phyloP scores from a whole-genome alignment of 1,140 invertebrate species.

The Teleopsis dalmanni region DNA sequence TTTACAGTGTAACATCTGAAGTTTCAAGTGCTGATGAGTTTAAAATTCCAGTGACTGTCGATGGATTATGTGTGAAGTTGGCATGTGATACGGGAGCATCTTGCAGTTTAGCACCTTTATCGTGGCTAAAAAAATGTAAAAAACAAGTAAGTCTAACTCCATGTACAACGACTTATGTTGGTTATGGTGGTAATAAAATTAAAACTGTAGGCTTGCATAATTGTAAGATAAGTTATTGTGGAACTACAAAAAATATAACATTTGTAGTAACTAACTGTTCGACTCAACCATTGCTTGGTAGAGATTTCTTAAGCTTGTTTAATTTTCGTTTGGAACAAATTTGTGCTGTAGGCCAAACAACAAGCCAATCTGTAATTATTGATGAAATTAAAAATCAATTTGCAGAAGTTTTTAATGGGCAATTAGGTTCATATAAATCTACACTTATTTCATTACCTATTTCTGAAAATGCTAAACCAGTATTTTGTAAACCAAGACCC shows the following conservation, averaged over 20 bases:
- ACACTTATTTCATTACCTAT: slow-evolving; percentile 3
- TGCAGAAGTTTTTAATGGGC: slow-evolving; percentile 3
- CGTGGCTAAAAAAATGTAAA: not conserved
- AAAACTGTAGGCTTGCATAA: slow-evolving; percentile 6
- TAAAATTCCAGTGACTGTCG: slow-evolving; percentile 1
- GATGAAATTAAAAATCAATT: slow-evolving; percentile 9
- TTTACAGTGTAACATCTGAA: not conserved
- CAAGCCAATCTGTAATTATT: not conserved
- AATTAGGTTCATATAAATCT: slow-evolving; percentile 8
- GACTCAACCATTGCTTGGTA: slow-evolving; percentile 6
- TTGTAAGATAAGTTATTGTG: slow-evolving; percentile 2
- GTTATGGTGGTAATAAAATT: slow-evolving; percentile 10
- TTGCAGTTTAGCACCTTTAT: slow-evolving; percentile 7
- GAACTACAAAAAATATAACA: slow-evolving; percentile 2
- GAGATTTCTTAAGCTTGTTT: slow-evolving; percentile 6
- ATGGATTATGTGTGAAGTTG: slow-evolving; percentile 2
- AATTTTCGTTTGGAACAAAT: slow-evolving; percentile 9
- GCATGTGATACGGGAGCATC: slow-evolving; percentile 6
- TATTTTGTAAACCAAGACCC: slow-evolving; percentile 23
- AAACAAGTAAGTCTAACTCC: slow-evolving; percentile 5
- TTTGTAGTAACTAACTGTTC: slow-evolving; percentile 3
- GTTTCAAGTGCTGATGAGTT: not conserved
- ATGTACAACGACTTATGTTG: slow-evolving; percentile 3
- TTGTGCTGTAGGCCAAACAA: slow-evolving; percentile 7
- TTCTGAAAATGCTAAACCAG: slow-evolving; percentile 18